phyloP scores from a whole-genome alignment of 2,113 vertebrate genomes.

The Lamprotornis superbus region DNA sequence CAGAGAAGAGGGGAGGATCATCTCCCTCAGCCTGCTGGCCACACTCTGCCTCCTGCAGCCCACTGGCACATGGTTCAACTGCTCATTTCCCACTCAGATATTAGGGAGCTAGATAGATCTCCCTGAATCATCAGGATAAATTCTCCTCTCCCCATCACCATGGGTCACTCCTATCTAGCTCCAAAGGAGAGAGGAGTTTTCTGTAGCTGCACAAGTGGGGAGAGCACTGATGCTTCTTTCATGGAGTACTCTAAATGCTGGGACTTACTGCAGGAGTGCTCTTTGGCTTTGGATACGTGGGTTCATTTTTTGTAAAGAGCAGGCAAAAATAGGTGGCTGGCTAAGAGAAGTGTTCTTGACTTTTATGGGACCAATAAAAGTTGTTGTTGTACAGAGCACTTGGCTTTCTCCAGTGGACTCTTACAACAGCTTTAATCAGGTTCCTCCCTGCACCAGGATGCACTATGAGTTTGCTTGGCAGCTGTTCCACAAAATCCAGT shows the following conservation, averaged over 20 bases:
- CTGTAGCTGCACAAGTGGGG: not conserved
- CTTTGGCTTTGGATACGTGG: not conserved
- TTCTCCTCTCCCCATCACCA: not conserved
- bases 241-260: not conserved
- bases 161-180: not conserved
- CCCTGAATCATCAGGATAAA: not conserved
- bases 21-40: not conserved
- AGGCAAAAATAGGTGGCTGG: slow-evolving; percentile 21
- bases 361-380: slow-evolving; percentile 52
- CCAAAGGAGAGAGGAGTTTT: not conserved
- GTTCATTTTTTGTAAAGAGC: not conserved
- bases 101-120: not conserved
- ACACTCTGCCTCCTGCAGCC: not conserved
- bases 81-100: not conserved
- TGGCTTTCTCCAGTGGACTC: not conserved
- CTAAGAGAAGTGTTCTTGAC: slow-evolving; percentile 5
- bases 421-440: not conserved
- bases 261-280: not conserved
- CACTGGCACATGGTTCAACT: not conserved
- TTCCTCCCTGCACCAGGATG: not conserved
- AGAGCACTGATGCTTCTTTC: not conserved
- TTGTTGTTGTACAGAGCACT: slow-evolving; percentile 26
- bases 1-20: not conserved
- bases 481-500: not conserved
- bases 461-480: not conserved